Evolutionary conservation across 2,113 vertebrate species (phyloP), one percentile per base, ranked within the genome.

Genomic region (Noturus placidus): DNA sequence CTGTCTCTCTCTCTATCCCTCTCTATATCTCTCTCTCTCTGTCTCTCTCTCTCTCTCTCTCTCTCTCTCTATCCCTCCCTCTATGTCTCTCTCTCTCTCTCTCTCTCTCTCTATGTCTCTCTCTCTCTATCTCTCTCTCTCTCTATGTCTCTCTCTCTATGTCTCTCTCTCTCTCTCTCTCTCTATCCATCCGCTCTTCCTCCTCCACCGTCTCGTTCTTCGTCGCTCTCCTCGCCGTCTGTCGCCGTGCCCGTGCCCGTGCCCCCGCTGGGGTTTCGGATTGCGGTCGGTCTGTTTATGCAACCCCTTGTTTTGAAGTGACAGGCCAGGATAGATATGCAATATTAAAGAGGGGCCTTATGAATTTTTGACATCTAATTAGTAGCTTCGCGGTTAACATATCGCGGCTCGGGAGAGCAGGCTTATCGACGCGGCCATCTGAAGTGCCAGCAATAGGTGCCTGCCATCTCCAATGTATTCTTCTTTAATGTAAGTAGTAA

Each of bases 301-400:
- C 96, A 96, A 95, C 93, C 95, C 95, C 96, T 98, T 97, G 96
- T 97, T 97, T 97, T 97, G 97, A 97, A 97, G 97, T 97, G 97
- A 97, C 96, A 97, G 96, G 97, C 90, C 94, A 93, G 96, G 97
- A 98, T 97, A 97, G 95, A 95, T 97, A 99, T 99, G 97, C 97
- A 99, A 99, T 99, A 99, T 99, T 99, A 99, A 99, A 99, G 96
- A 99, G 97, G 94, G 95, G 91, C 92, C 97, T 98, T 99, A 98
- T 98, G 97, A 98, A 99, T 99, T 98, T 99, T 98, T 99, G 97
- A 99, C 97, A 98, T 96, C 97, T 99, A 99, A 99, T 99, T 99
- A 99, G 97, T 96, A 93, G 96, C 96, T 97, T 97, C 96, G 96
- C 96, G 96, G 97, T 98, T 98, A 98, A 97, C 97, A 97, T 97